Base-by-base conservation (phyloP, 2,888 invertebrate genomes). In the Amblyjoppa fuscipennis region DNA sequence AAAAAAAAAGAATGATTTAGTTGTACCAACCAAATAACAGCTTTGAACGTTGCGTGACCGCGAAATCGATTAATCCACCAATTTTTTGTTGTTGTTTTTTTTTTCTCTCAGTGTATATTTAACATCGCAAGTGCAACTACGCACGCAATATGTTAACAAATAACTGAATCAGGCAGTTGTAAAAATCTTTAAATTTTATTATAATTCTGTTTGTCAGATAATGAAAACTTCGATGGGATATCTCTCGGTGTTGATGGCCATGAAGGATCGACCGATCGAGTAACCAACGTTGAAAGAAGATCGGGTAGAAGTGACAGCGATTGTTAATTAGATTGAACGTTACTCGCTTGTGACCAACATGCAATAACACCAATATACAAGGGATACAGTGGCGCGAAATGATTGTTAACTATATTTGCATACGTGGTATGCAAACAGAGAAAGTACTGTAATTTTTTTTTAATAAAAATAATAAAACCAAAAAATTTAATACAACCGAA, bases 191-290 rank as follows among this genome's bases (percentile, higher is more conserved):
- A 49, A 16, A 49, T 16, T 49, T 4, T 16, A 16, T 49, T 16
- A 3, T 49, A 13, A 49, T 49, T 49, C 16, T 11, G 16, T 49
- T 49, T 16, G 13, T 49, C 45, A 49, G 45, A 49, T 49, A 49
- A 49, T 49, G 45, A 49, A 49, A 49, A 49, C 45, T 3, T 49
- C 87, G 11, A 56, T 85, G 64, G 88, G 87, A 13, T 89, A 89
- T 51, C 64, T 89, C 11, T 88, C 88, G 9, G 77, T 89, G 70
- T 38, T 89, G 28, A 49, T 87, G 25, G 85, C 87, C 71, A 81
- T 83, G n/a, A 88, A 85, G 45, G 41, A 41, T 61, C 78, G 74
- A 74, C 41, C 28, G 64, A 78, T n/a, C 53, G n/a, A 53, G 28
- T 73, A 59, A 64, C 53, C 28, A 38, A 4, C 6, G 41, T n/a